A percentile compares a stretch with the other conserved stretches of the same genome.
Conservation (phyloP, 2,797 vertebrate genomes). For the Triplophysa bombifrons region DNA sequence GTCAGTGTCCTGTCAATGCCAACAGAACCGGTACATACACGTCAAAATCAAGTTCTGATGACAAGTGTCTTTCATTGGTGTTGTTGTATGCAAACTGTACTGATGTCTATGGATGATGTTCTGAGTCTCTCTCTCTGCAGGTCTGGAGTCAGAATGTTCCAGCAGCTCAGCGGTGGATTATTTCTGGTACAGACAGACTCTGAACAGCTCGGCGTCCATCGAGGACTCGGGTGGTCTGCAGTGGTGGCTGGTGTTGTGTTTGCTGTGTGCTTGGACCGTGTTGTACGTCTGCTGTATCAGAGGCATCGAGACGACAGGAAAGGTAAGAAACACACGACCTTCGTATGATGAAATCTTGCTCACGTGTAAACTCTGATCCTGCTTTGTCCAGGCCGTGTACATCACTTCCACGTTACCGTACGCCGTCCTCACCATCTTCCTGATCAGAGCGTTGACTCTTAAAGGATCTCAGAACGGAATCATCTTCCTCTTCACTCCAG, state of each 20-base stretch:
- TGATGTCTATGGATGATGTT: no score
- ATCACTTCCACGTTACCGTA: slow-evolving; percentile 94
- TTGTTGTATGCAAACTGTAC: no score
- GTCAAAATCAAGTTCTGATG: no score
- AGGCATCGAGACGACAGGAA: slow-evolving; percentile 89
- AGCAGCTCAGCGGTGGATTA: slow-evolving; percentile 85
- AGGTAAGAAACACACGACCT: slow-evolving; percentile 72
- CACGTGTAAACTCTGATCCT: background rate
- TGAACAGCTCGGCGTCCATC: slow-evolving; percentile 80
- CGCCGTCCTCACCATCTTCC: slow-evolving; percentile 91
- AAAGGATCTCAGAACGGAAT: slow-evolving; percentile 88
- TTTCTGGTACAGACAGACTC: slow-evolving; percentile 87
- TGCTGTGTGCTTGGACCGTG: slow-evolving; percentile 80
- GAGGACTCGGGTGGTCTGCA: slow-evolving; percentile 75
- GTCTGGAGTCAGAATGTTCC: slow-evolving; percentile 73
- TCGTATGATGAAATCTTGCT: background rate
- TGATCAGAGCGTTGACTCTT: slow-evolving; percentile 89
- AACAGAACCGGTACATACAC: slow-evolving; percentile 74
- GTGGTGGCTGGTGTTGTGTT: slow-evolving; percentile 84
- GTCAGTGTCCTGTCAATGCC: slow-evolving; percentile 72
- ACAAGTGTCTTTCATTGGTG: no score
- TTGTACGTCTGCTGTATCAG: slow-evolving; percentile 84
- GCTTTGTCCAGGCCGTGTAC: slow-evolving; percentile 83
- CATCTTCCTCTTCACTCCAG: slow-evolving; percentile 88
- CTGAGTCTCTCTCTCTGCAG: slow-evolving; percentile 56